phyloP scores from a whole-genome alignment of 1,140 invertebrate species.

The Drosophila bocqueti region DNA sequence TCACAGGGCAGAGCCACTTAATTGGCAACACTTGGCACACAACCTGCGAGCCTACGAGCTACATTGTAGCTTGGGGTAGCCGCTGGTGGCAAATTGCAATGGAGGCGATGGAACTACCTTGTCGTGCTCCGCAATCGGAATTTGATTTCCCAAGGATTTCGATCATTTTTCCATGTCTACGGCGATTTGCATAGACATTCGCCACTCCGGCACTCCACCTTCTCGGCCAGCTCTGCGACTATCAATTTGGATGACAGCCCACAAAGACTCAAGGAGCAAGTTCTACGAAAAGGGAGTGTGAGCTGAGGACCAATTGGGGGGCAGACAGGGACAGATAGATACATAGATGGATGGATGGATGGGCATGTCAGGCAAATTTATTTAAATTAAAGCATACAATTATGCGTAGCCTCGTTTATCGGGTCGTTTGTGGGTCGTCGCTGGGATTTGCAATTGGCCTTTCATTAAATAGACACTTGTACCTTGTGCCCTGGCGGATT shows the following conservation, averaged over 20 bases:
- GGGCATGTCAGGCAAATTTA: conserved; percentile 68
- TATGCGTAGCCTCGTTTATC: conserved; percentile 70
- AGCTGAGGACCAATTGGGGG: background rate
- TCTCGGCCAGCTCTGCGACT: conserved; percentile 51
- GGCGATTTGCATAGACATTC: conserved; percentile 67
- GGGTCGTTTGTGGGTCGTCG: conserved; percentile 50
- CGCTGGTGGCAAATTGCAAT: conserved; percentile 6
- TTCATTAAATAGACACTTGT: conserved; percentile 61
- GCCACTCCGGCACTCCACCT: conserved; percentile 23
- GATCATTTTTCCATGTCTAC: conserved; percentile 72
- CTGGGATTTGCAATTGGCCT: conserved; percentile 49
- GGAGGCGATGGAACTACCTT: conserved; percentile 45
- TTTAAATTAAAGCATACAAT: conserved; percentile 76
- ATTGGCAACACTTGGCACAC: conserved; percentile 75
- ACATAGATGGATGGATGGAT: conserved; percentile 38
- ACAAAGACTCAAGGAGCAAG: conserved; percentile 19
- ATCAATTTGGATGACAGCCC: conserved; percentile 66
- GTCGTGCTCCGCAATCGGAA: conserved; percentile 72
- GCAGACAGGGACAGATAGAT: conserved; percentile 21
- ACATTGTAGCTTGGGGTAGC: conserved; percentile 38
- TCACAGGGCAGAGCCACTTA: conserved; percentile 45
- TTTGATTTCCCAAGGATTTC: conserved; percentile 82
- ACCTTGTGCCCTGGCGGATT: conserved; percentile 27
- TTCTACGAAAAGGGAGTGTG: background rate
- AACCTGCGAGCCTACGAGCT: conserved; percentile 46